phyloP scores from a whole-genome alignment of 1,140 invertebrate genomes.

The Aphidius gifuensis region DNA sequence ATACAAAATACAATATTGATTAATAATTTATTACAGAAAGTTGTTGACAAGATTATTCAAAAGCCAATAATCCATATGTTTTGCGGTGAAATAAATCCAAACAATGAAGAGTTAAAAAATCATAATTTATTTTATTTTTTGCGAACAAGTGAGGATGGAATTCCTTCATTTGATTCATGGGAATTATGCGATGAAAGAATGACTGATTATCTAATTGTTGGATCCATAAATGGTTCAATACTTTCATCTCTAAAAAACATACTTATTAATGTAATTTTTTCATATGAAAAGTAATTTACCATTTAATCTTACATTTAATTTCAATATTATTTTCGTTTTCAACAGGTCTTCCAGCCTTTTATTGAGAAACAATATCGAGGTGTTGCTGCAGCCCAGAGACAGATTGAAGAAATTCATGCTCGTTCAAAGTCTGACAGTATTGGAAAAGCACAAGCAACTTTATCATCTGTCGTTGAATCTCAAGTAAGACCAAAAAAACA shows the following conservation, averaged over 20 bases:
- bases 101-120: conserved; percentile 48
- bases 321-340: conserved; percentile 25
- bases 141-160: conserved; percentile 57
- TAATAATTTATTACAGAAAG: conserved; percentile 53
- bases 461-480: conserved; percentile 24
- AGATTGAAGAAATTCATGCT: conserved; percentile 18
- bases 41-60: conserved; percentile 63
- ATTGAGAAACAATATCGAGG: conserved; percentile 53
- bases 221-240: conserved; percentile 59
- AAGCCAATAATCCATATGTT: conserved; percentile 68
- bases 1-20: conserved; percentile 5
- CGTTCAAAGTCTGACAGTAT: conserved; percentile 20
- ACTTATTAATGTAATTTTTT: conserved; percentile 38
- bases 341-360: conserved; percentile 56
- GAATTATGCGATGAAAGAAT: conserved; percentile 59
- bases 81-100: conserved; percentile 60
- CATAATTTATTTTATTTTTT: conserved; percentile 66
- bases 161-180: conserved; percentile 56
- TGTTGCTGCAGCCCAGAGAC: conserved; percentile 23
- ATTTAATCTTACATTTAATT: conserved; percentile 31
- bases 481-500: conserved; percentile 20
- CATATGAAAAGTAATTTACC: not conserved
- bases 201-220: conserved; percentile 63
- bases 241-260: conserved; percentile 56
- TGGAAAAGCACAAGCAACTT: conserved; percentile 24